Evolutionary conservation across 2,888 invertebrate genomes (phyloP), one percentile per base, ranked within the genome.

Genomic region (Cryptocephalus moraei): DNA sequence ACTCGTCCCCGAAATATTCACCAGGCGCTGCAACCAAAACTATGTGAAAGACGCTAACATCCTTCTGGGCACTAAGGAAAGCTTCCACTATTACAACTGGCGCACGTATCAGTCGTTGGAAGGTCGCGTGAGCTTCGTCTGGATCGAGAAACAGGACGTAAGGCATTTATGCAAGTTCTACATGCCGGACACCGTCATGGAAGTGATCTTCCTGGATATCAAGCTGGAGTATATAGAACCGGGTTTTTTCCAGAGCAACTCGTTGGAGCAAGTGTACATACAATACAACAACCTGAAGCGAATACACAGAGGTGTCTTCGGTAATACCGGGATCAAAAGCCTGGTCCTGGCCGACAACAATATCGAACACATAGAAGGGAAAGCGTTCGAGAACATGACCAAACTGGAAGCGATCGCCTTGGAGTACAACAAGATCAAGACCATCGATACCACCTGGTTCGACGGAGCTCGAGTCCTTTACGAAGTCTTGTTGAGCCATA

Each of bases 191-290:
- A 39, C 32, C 1, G 39, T 56, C 6, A 45, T 45, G 34, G 56
- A 56, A 39, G 49, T 50, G 22, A 48, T 56, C 38, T 47, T 57
- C 14, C 46, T 47, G 22, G 44, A 54, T 11, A 51, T 53, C 12
- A 42, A 53, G 14, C 46, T 56, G 40, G 52, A 54, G 36, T 57
- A 54, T 32, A 54, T 57, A 12, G 55, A 57, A 40, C 56, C 56
- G 32, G 54, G 55, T n/a, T 53, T 43, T 11, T 56, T 53, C 43
- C 39, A 49, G 22, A 50, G 52, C 36, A 42, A 45, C 41, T 43
- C 44, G 12, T 13, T 50, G 8, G 51, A 48, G 14, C 51, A 56
- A 31, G 54, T 50, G 1, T 39, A 46, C 14, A 53, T 56, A 33
- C 51, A 50, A 33, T 45, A 42, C 10, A 56, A 54, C 32, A 49